Evolutionary conservation across 2,113 vertebrate genomes (phyloP), one percentile per base, ranked within the genome.

Genomic region (Forbesichthys agassizii): DNA sequence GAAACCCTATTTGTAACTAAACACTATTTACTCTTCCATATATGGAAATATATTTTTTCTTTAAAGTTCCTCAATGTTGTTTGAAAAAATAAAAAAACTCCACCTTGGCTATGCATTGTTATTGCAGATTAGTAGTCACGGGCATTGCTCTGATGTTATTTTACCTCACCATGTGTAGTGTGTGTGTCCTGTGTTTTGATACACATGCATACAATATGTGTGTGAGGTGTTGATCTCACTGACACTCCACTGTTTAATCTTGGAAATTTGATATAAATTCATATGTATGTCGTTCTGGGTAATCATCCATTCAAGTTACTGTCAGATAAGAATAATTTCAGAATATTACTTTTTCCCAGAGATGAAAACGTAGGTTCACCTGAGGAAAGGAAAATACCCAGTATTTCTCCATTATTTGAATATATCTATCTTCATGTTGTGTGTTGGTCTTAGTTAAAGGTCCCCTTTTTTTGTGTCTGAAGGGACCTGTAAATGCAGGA

Each of bases 191-290:
- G 16, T 63, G 3, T 63, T 5, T 33, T n/a, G 1, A 20, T 12
- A 14, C 12, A 48, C 62, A 27, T 9, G 20, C 20, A 27, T 27
- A 27, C 20, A 20, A 20, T 18, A 20, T 20, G 55, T 57, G 55
- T 20, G 18, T 9, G 55, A 9, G 7, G 63, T 16, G 52, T 73
- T 27, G 52, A 61, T 61, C 53, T 71, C 8, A 14, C 46, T 64
- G 58, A 66, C 53, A 9, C 36, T 33, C 42, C 62, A 73, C 62
- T 18, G 53, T 61, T 67, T 61, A 69, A 71, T 68, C 49, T 61
- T 47, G 47, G 59, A 63, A 64, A 69, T 71, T 79, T 72, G 69
- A 69, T 49, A 61, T 9, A 71, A 77, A 69, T 75, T 74, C 33
- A 64, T 77, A 68, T 68, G 68, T 12, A 2, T 48, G 62, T 73